Evolutionary conservation across 2,888 invertebrate genomes (phyloP), one percentile per base, ranked within the genome.

Genomic region (Stenotaenia linearis): DNA sequence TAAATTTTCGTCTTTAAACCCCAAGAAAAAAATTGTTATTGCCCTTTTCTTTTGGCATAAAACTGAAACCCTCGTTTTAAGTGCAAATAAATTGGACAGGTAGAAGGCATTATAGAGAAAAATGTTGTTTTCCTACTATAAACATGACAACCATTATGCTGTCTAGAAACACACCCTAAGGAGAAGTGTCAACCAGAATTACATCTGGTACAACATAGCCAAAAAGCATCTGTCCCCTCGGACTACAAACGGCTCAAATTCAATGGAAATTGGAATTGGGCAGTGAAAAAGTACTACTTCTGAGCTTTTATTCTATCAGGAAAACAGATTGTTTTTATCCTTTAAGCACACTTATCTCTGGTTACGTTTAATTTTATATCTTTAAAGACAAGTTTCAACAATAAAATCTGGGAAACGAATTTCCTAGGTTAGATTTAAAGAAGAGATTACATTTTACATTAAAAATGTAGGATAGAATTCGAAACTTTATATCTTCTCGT

Each of bases 81-180:
- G 69, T 69, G 69, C 69, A 69, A 23, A 69, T 28, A 69, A 69
- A 69, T 69, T 69, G 69, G 69, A 69, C 69, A 69, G 69, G 25
- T 69, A 69, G 25, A 69, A 69, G 23, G 28, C 69, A 69, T 69
- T 69, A 23, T 28, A 69, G 69, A 69, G 69, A 69, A 28, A 69
- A 69, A 69, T 69, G 69, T 69, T 69, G 69, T 69, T 69, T 69
- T 69, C 69, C 69, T n/a, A 28, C 69, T 69, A 69, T 69, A 69
- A 69, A 69, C 69, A 69, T 69, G 69, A 69, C 69, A 69, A n/a
- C 69, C 69, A 69, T 69, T 69, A 69, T 69, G 28, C 69, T 28
- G 69, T 69, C 25, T 69, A n/a, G 69, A 69, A 69, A 69, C 69
- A 69, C 69, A 69, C 69, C 69, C 69, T 69, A 28, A 69, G 69